Conservation (phyloP, 64 coral and sea anemone genomes). For the Porites lutea region DNA sequence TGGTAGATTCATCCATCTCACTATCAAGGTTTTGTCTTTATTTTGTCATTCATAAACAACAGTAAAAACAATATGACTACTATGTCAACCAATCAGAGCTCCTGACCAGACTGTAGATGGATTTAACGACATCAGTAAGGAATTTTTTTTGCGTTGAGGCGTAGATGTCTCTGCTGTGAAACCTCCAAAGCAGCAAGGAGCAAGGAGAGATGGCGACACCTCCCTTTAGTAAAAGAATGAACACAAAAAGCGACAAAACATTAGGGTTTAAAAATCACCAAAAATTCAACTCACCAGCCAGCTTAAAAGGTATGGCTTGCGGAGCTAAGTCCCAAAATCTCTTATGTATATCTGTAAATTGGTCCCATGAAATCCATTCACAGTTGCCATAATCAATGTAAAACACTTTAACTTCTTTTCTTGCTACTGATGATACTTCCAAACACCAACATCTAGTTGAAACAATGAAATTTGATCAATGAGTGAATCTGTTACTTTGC, state of each 20-base stretch:
- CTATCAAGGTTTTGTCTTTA: too few species aligned
- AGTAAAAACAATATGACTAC: too few species aligned
- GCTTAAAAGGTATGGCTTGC: conserved; percentile 66
- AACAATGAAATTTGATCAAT: not conserved
- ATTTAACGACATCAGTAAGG: too few species aligned
- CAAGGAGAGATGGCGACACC: too few species aligned
- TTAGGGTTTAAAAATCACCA: not conserved
- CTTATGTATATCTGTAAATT: conserved; percentile 56
- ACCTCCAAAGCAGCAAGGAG: too few species aligned
- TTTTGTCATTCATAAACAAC: too few species aligned
- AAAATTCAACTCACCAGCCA: conserved; percentile 40
- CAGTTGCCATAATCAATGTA: conserved; percentile 87
- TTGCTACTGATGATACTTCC: conserved; percentile 43
- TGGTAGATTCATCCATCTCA: too few species aligned
- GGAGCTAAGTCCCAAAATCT: conserved; percentile 69
- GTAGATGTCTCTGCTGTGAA: too few species aligned
- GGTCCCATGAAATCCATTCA: conserved; percentile 81
- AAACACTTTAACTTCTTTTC: conserved; percentile 60
- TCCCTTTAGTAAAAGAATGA: not conserved
- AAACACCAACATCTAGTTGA: conserved; percentile 79
- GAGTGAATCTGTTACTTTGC: too few species aligned
- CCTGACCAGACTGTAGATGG: too few species aligned
- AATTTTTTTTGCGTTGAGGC: too few species aligned
- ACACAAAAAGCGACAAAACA: not conserved
- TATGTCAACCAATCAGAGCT: too few species aligned